Evolutionary conservation across 2,797 vertebrate genomes (phyloP), one percentile per base, ranked within the genome.

Genomic region (Discoglossus pictus): DNA sequence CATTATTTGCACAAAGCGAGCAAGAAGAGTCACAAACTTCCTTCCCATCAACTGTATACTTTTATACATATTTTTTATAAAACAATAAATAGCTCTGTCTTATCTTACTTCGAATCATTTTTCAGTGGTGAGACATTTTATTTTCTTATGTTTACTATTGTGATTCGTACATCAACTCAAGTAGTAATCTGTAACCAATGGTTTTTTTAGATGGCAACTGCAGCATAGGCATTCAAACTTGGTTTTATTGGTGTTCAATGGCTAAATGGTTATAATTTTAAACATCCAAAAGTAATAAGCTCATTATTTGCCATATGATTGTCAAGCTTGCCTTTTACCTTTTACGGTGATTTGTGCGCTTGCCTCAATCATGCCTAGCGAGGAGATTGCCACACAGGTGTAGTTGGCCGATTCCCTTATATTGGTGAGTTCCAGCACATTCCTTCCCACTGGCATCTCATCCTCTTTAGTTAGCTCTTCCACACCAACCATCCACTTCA

Each of bases 321-420:
- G 63, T 25, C 2, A 18, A 20, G 8, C 15, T 38, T 16, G 7
- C 8, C 2, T 39, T 88, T 85, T 72, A 97, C 97, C 97, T 95
- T 97, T 99, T 68, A 99, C 95, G 2, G 87, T 92, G 81, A 99
- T 93, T 82, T 97, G 94, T 27, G 95, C 96, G 0, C 88, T 93
- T 65, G 96, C 93, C 75, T 98, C 93, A 0, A 99, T 99, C 88
- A 95, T 91, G 34, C 97, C 97, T 5, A 99, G 83, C 0, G 95
- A 94, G 23, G 97, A 99, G 63, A 96, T 95, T 75, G 97, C 97
- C 83, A 98, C 91, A 0, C 97, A 99, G 70, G 95, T 99, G 78
- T 97, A 99, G 85, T 98, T 99, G 79, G 91, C 90, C 0, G 97
- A 97, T 15, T 94, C 92, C 2, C 90, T 42, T 36, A 99, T 94